phyloP scores from a whole-genome alignment of 2,113 vertebrate species.

The Syrrhaptes paradoxus region DNA sequence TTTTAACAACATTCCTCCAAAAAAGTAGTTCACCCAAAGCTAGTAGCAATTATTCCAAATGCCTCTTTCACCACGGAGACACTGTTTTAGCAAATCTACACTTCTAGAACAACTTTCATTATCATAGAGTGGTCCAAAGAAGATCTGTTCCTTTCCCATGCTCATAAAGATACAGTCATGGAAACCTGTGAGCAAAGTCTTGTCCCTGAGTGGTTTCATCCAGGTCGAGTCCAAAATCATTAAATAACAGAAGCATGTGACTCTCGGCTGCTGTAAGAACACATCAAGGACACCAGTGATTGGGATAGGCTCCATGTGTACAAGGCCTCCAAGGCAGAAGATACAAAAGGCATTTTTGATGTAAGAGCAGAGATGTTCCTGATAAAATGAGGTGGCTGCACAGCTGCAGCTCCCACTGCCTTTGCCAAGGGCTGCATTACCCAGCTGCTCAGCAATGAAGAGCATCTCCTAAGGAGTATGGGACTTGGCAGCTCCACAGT shows the following conservation, averaged over 20 bases:
- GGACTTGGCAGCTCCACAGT: background rate
- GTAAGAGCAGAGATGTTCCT: background rate
- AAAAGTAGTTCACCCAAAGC: background rate
- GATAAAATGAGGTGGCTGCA: background rate
- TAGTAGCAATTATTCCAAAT: background rate
- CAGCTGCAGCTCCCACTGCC: constrained; percentile 3
- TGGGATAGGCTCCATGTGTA: background rate
- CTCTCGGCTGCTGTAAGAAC: background rate
- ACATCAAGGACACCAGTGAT: background rate
- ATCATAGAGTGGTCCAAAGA: background rate
- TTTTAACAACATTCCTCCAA: background rate
- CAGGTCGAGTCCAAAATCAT: background rate
- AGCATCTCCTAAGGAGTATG: background rate
- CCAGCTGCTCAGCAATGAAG: constrained; percentile 4
- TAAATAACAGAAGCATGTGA: background rate
- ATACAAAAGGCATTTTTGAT: background rate
- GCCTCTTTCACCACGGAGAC: background rate
- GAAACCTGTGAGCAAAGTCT: background rate
- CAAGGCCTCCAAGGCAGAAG: background rate
- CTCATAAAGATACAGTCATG: background rate
- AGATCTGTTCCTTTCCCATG: background rate
- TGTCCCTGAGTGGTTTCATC: background rate
- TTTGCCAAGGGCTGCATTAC: background rate
- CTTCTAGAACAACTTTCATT: background rate
- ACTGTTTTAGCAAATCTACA: background rate